Conservation (phyloP, 2,888 invertebrate genomes). For the Mesorhabditis belari region DNA sequence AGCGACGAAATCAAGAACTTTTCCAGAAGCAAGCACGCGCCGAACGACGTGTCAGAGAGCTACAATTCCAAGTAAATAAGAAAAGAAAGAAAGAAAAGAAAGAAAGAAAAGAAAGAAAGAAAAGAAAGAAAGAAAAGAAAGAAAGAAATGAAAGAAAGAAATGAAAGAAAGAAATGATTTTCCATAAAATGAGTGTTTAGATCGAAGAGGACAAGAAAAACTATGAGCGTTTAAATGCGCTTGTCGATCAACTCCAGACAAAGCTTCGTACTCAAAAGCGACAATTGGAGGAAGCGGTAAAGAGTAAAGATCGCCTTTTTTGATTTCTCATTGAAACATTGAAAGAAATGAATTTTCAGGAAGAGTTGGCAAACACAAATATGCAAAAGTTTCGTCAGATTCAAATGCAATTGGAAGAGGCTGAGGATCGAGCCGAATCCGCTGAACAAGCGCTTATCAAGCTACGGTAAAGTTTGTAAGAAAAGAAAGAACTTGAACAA, state of each 20-base stretch:
- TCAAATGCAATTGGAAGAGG: slow-evolving; percentile 58
- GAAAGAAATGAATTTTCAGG: slow-evolving; percentile 36
- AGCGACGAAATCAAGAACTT: slow-evolving; percentile 57
- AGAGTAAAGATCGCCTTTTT: too few species aligned
- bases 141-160: neutral
- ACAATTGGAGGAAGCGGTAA: slow-evolving; percentile 58
- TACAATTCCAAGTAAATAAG: slow-evolving; percentile 52
- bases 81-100: slow-evolving; percentile 12
- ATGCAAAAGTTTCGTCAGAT: slow-evolving; percentile 59
- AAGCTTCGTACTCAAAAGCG: slow-evolving; percentile 60
- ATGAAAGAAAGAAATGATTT: neutral
- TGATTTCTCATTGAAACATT: too few species aligned
- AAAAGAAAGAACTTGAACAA: neutral
- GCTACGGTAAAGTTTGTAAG: slow-evolving; percentile 51
- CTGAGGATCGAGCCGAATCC: slow-evolving; percentile 58
- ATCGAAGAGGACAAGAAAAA: slow-evolving; percentile 61
- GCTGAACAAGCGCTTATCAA: slow-evolving; percentile 57
- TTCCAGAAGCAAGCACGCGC: slow-evolving; percentile 58
- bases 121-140: neutral
- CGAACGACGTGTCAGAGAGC: slow-evolving; percentile 58
- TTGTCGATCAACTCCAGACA: slow-evolving; percentile 58
- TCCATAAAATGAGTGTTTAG: slow-evolving; percentile 49
- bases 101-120: slow-evolving; percentile 14
- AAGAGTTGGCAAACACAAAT: slow-evolving; percentile 59
- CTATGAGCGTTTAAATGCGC: slow-evolving; percentile 56